phyloP scores from a whole-genome alignment of 2,888 invertebrate species.

The Hemistola chrysoprasaria region DNA sequence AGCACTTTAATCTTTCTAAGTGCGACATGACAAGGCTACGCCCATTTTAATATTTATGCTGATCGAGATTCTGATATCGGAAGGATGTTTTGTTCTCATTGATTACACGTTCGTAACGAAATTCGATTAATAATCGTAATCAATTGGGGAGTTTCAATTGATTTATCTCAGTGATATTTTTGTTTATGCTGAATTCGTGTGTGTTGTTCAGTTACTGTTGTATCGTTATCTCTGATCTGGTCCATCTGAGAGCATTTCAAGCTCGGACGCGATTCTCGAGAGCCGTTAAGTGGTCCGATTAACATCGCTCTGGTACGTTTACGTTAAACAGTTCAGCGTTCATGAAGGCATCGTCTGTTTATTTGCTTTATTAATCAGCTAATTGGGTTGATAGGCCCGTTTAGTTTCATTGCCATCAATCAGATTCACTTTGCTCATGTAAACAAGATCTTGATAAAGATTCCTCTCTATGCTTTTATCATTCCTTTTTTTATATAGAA shows the following conservation, averaged over 20 bases:
- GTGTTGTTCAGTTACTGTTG: conserved; percentile 31
- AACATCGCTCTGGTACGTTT: conserved; percentile 54
- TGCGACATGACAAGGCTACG: conserved; percentile 60
- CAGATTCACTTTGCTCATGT: conserved; percentile 20
- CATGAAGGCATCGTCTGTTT: conserved; percentile 31
- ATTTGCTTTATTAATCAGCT: conserved; percentile 28
- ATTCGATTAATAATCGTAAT: conserved; percentile 43
- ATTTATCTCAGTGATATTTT: conserved; percentile 30
- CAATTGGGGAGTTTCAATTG: conserved; percentile 29
- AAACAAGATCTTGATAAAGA: conserved; percentile 14
- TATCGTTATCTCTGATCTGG: conserved; percentile 48
- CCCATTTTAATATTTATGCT: conserved; percentile 69
- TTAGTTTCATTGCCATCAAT: conserved; percentile 23
- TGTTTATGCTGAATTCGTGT: conserved; percentile 29
- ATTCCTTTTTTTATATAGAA: too few species aligned
- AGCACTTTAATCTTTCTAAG: conserved; percentile 54
- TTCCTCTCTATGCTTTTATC: not conserved
- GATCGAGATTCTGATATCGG: conserved; percentile 47
- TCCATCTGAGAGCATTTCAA: conserved; percentile 44
- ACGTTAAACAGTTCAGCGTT: conserved; percentile 44
- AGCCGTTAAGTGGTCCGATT: conserved; percentile 58
- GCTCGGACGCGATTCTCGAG: conserved; percentile 49
- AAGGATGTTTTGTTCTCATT: conserved; percentile 39
- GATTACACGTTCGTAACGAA: conserved; percentile 40
- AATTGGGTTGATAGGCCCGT: conserved; percentile 29